phyloP scores from a whole-genome alignment of 2,113 vertebrate species.

The Hucho hucho region DNA sequence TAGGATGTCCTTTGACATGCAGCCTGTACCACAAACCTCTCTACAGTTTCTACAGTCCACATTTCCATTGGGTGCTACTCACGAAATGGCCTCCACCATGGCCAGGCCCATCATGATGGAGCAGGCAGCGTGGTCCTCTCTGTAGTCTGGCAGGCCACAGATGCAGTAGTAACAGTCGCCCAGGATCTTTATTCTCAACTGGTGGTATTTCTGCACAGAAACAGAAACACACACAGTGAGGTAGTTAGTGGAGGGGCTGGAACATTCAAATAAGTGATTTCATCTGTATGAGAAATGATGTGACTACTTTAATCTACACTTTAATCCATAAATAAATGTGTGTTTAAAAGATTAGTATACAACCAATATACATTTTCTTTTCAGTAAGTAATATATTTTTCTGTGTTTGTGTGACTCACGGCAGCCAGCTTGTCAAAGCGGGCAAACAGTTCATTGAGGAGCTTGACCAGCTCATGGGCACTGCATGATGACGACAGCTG shows the following conservation, averaged over 20 bases:
- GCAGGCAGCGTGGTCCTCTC: constrained; percentile 90
- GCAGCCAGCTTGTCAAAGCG: constrained; percentile 94
- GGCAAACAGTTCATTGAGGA: constrained; percentile 94
- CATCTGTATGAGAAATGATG: neutral
- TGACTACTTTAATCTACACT: too few relatives aligned
- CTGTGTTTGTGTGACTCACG: constrained; percentile 70
- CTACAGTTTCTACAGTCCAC: too few relatives aligned
- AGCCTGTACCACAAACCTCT: too few relatives aligned
- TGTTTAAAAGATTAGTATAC: neutral
- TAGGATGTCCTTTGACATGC: too few relatives aligned
- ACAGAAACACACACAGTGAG: neutral
- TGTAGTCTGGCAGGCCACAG: constrained; percentile 90
- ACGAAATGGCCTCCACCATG: constrained; percentile 98
- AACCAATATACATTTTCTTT: neutral
- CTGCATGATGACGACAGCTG: constrained; percentile 93
- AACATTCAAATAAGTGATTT: neutral
- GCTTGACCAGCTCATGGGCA: constrained; percentile 93
- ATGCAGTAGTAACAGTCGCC: constrained; percentile 98
- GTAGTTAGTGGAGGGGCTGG: neutral
- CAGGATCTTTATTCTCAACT: constrained; percentile 93
- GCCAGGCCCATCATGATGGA: constrained; percentile 97
- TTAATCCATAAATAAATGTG: neutral
- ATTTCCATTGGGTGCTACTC: constrained; percentile 54
- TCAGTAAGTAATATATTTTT: neutral
- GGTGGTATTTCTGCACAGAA: constrained; percentile 84